These are phyloP conservation scores for Muscina levida DNA, from an alignment of 2,888 invertebrate species.

Conservation along the genomic window DNA sequence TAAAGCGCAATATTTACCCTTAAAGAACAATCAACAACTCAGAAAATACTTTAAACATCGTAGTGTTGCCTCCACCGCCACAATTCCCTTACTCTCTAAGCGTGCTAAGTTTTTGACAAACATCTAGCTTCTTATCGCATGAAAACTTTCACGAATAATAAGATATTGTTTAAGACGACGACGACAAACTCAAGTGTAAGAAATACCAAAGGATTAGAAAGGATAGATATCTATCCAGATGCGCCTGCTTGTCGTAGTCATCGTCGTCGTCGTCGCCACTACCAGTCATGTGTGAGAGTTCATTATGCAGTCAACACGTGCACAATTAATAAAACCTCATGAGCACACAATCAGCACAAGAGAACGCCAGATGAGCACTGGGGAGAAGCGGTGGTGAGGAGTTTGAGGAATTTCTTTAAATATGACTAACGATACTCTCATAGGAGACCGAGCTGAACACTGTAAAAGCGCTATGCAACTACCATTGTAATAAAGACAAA, in stretches of 20 bases:
- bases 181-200: constrained; percentile 50
- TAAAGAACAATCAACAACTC: too few species aligned
- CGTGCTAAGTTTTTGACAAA: too few species aligned
- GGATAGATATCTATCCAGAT: too few species aligned
- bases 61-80: too few species aligned
- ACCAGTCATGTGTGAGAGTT: constrained; percentile 55
- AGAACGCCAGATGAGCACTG: not conserved
- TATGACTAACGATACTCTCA: not conserved
- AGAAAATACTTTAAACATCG: too few species aligned
- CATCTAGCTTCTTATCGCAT: too few species aligned
- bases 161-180: constrained; percentile 32
- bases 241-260: too few species aligned
- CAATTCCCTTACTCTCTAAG: too few species aligned
- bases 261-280: too few species aligned
- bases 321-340: constrained; percentile 65
- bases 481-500: constrained; percentile 22
- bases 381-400: not conserved
- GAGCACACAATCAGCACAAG: constrained; percentile 53
- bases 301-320: constrained; percentile 65
- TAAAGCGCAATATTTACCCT: too few species aligned
- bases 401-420: constrained; percentile 8
- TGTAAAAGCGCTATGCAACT: not conserved
- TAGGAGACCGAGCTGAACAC: too few species aligned
- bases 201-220: not conserved
- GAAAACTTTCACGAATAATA: constrained; percentile 19